Evolutionary conservation across 2,797 vertebrate genomes (phyloP), one percentile per base, ranked within the genome.

Genomic region (Gallinago nigripennis): DNA sequence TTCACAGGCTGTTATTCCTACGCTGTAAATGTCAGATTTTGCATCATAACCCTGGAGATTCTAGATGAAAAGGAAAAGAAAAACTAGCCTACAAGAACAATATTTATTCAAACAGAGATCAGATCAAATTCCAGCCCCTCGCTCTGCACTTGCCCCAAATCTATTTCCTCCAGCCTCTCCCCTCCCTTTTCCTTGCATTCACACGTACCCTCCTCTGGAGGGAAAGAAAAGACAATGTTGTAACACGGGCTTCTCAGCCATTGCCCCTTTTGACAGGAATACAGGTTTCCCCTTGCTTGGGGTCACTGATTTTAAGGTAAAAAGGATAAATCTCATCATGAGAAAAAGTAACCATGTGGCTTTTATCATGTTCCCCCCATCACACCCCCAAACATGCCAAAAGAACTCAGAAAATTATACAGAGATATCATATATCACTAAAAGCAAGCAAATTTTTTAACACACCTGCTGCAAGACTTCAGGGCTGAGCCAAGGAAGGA

Each of bases 1-100:
- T 95, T 99, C 99, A 84, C 99, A 99, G 18, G 99, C 99, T 3
- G 99, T 99, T 97, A 99, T 99, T 80, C 99, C 99, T 65, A 99
- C 97, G 39, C 99, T 99, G 97, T 99, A 99, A 96, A 99, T 99
- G 97, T 99, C 99, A 14, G 99, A 99, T 85, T 99, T 99, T 77
- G 98, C 99, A 93, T 99, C 99, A 0, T 99, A 99, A 64, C 99
- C 99, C 94, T 99, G 98, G 86, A 99, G 98, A 97, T 99, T 99
- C 99, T 99, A 88, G 41, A 37, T 1, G 37, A 48, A 77, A 83
- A 84, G 41, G 48, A 63, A 43, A 76, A 82, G 17, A 61, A 81
- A 31, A 68, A 48, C 11, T 3, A 79, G 51, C 48, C 54, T n/a
- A 72, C 41, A 61, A 20, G 46, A 45, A 19, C 79, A 76, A 25